Evolutionary conservation across 2,797 vertebrate genomes (phyloP), one percentile per base, ranked within the genome.

Genomic region (Neostethus bicornis): DNA sequence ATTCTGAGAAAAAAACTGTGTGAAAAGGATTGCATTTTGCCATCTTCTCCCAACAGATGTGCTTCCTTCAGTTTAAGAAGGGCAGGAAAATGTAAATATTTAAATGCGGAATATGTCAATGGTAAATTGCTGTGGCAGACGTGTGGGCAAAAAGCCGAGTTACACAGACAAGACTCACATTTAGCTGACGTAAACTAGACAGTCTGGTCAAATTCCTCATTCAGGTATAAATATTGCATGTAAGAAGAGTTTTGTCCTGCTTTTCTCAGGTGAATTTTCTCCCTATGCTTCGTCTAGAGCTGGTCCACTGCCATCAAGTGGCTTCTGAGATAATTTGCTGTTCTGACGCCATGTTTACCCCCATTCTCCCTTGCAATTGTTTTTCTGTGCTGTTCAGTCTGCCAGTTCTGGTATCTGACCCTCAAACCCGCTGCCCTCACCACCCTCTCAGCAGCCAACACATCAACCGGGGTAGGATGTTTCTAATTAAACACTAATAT

Each of bases 401-500:
- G 19, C 25, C 38, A 8, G 20, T 50, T 38, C 62, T 25, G 42
- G 32, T 26, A 24, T 58, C 56, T 58, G 23, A 6, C 3, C 16
- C 25, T 3, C 4, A 17, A 5, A 3, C 63, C 48, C 19, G 5
- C 12, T 9, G 26, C 20, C 37, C 37, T 32, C 21, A 17, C 38
- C 48, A 56, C 29, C 61, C 67, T 70, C 66, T 80, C 74, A 69
- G 64, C 77, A 62, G 50, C 56, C 50, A 67, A 68, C 43, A 32
- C 59, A 73, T 69, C 73, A 70, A 65, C 60, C 67, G 70, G 73
- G 78, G 79, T 83, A 65, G 75, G 73, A 84, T 76, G 77, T 74
- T 80, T 81, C 70, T 86, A 88, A 91, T 91, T 86, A 90, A 90
- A 87, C 71, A 77, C 70, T 82, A 84, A 75, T 88, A 87, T 90